Evolutionary conservation across 1,140 invertebrate species (phyloP).

Genomic region (Cydia strobilella): DNA sequence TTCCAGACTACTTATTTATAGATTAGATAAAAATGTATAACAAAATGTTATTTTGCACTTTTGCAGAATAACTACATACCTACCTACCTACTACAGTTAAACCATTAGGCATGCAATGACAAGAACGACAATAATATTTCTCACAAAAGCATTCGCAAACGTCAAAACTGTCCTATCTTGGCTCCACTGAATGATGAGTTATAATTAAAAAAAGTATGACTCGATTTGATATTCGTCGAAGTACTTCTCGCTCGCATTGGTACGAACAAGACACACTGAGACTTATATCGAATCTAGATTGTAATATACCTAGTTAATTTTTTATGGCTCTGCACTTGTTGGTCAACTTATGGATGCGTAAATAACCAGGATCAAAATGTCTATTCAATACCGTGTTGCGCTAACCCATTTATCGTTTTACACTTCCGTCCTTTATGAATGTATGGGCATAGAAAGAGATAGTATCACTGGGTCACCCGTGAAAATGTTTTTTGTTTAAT

Average conservation of each 20-base stretch:
- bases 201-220: too few relatives aligned
- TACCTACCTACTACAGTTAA: background rate
- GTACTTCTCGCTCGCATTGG: too few relatives aligned
- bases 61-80: too few relatives aligned
- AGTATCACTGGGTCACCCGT: slow-evolving; percentile 5
- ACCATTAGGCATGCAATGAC: background rate
- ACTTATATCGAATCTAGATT: too few relatives aligned
- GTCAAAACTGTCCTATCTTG: slow-evolving; percentile 5
- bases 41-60: background rate
- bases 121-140: background rate
- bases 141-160: background rate
- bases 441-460: background rate
- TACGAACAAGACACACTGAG: too few relatives aligned
- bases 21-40: background rate
- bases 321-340: background rate
- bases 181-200: background rate
- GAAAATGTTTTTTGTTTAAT: background rate
- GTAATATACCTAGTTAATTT: too few relatives aligned
- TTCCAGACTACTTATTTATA: too few relatives aligned
- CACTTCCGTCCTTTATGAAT: background rate
- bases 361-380: slow-evolving; percentile 5
- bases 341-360: slow-evolving; percentile 25
- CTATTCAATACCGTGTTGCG: background rate
- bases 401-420: slow-evolving; percentile 6
- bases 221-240: too few relatives aligned